Evolutionary conservation across 1,140 invertebrate genomes (phyloP).

Genomic region (Dreissena rostriformis): DNA sequence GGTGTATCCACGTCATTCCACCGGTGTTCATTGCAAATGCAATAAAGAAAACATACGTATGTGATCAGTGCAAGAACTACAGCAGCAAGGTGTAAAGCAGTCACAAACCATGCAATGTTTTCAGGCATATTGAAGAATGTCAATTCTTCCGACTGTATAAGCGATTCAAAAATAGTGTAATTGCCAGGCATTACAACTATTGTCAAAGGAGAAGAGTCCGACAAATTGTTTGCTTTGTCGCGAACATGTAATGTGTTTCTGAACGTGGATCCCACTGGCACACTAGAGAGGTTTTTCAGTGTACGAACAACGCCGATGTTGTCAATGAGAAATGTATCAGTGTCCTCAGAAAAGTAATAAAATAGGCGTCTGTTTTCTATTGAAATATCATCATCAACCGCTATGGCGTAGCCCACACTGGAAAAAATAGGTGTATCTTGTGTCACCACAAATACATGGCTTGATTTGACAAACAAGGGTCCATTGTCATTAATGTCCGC

Average conservation of each 20-base stretch:
- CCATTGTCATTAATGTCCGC: constrained; percentile 30
- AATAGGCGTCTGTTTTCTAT: constrained; percentile 28
- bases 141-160: constrained; percentile 5
- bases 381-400: constrained; percentile 29
- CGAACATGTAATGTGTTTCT: constrained; percentile 24
- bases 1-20: too few species aligned
- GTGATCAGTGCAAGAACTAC: background rate
- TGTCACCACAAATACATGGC: constrained; percentile 44
- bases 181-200: constrained; percentile 38
- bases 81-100: constrained; percentile 25
- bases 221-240: background rate
- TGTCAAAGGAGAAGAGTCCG: constrained; percentile 28
- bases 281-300: background rate
- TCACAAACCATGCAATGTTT: constrained; percentile 41
- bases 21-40: background rate
- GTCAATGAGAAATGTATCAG: constrained; percentile 15
- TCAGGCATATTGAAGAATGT: constrained; percentile 40
- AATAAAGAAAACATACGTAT: constrained; percentile 14
- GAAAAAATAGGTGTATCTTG: constrained; percentile 40
- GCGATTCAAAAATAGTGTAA: constrained; percentile 25
- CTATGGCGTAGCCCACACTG: constrained; percentile 15
- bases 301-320: constrained; percentile 30
- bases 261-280: constrained; percentile 24
- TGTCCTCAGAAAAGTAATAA: constrained; percentile 26
- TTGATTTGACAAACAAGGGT: constrained; percentile 25